These are phyloP conservation scores for Rhinolophus sinicus DNA, from an alignment of 2,113 vertebrate genomes.

Conservation along the genomic window DNA sequence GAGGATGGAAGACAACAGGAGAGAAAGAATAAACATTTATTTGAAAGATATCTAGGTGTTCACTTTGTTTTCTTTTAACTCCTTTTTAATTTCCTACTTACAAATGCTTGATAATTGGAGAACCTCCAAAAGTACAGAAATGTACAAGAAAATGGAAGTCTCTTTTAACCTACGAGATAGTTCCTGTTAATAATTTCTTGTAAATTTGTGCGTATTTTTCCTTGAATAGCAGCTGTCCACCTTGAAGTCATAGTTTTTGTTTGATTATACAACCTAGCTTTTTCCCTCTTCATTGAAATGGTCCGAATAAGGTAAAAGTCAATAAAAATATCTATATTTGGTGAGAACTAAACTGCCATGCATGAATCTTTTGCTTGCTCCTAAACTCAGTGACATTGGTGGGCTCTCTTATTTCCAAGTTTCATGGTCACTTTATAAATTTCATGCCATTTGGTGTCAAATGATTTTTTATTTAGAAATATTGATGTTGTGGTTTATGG, in stretches of 20 bases:
- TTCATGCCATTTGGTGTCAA: background rate
- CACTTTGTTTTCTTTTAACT: conserved; percentile 24
- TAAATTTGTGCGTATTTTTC: background rate
- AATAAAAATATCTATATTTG: conserved; percentile 59
- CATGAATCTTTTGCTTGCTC: conserved; percentile 70
- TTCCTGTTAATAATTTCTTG: conserved; percentile 22
- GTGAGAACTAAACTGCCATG: conserved; percentile 47
- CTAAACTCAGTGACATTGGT: conserved; percentile 72
- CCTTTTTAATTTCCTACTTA: conserved; percentile 9
- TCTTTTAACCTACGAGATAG: background rate
- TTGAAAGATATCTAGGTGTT: background rate
- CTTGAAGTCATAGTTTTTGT: conserved; percentile 58
- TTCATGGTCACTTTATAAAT: conserved; percentile 39
- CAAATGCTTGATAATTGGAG: background rate
- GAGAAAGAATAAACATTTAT: background rate
- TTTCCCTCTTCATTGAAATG: background rate
- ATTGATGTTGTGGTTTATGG: background rate
- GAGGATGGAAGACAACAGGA: background rate
- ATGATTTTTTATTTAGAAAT: conserved; percentile 12
- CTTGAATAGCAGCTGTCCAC: background rate
- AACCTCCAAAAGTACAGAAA: background rate
- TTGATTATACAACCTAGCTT: background rate
- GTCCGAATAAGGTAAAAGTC: background rate
- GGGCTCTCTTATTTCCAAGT: conserved; percentile 76
- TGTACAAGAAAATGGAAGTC: background rate